These are phyloP conservation scores for Myotis lucifugus DNA, from an alignment of 2,113 vertebrate genomes.

Conservation along the genomic window DNA sequence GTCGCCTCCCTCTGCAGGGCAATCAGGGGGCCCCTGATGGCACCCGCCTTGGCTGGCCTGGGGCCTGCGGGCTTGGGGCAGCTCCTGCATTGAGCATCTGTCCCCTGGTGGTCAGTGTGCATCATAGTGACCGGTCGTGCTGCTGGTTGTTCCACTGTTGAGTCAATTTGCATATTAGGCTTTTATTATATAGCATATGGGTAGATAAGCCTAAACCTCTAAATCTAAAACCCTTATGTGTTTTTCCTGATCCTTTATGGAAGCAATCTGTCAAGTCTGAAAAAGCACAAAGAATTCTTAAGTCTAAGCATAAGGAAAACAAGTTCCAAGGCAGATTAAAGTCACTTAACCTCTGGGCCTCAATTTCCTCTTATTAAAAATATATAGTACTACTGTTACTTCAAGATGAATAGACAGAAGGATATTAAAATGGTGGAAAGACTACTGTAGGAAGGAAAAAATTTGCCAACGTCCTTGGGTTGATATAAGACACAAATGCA, in stretches of 20 bases:
- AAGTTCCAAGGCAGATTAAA: not conserved
- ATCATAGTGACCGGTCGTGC: too few relatives aligned
- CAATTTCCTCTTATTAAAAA: conserved; percentile 23
- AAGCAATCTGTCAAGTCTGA: not conserved
- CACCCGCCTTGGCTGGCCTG: too few relatives aligned
- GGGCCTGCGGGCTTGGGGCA: too few relatives aligned
- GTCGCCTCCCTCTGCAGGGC: too few relatives aligned
- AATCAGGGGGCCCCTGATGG: too few relatives aligned
- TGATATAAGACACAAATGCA: not conserved
- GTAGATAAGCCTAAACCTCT: not conserved
- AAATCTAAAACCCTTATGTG: not conserved
- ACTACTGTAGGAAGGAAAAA: not conserved
- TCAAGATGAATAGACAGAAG: not conserved
- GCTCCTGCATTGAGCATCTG: too few relatives aligned
- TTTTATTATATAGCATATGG: too few relatives aligned
- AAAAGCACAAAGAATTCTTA: not conserved
- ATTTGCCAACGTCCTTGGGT: not conserved
- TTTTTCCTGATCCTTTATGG: not conserved
- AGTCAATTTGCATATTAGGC: too few relatives aligned
- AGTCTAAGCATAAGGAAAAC: not conserved
- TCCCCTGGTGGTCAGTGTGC: too few relatives aligned
- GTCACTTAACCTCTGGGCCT: not conserved
- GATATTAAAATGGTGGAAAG: not conserved
- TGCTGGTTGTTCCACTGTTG: too few relatives aligned
- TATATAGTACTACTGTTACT: not conserved